phyloP scores from a whole-genome alignment of 2,888 invertebrate species.

The Alentia gelatinosa region DNA sequence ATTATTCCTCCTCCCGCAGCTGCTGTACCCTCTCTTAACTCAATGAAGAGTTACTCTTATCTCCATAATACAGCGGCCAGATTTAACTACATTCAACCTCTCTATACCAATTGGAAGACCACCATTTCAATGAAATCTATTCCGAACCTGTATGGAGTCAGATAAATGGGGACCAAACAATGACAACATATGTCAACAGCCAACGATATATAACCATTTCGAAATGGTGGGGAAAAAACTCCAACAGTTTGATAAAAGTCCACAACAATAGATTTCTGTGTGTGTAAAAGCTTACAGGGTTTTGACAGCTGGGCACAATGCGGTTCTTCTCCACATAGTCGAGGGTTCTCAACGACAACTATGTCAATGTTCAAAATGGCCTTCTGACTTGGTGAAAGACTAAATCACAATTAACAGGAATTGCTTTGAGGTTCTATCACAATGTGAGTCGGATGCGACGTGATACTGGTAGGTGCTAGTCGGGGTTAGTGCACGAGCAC shows the following conservation, averaged over 20 bases:
- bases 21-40: too few relatives aligned
- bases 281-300: neutral
- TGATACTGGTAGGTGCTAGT: neutral
- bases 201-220: constrained; percentile 36
- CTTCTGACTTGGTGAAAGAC: constrained; percentile 28
- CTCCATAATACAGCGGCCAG: neutral
- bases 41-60: neutral
- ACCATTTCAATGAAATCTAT: constrained; percentile 28
- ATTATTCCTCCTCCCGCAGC: too few relatives aligned
- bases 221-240: constrained; percentile 19
- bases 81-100: neutral
- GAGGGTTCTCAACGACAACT: neutral
- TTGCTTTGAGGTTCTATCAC: constrained; percentile 48
- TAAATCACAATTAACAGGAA: constrained; percentile 45
- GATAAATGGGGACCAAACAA: neutral
- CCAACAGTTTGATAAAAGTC: neutral
- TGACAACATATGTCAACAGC: constrained; percentile 34
- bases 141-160: neutral
- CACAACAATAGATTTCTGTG: too few relatives aligned
- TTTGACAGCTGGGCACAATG: neutral
- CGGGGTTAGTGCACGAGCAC: neutral
- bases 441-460: constrained; percentile 19
- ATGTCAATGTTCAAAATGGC: neutral
- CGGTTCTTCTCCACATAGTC: neutral
- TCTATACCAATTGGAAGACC: constrained; percentile 5